A percentile compares a stretch with the other conserved stretches of the same genome.
phyloP scores from a whole-genome alignment of 2,797 vertebrate genomes.

The Leptatherina wallacei region DNA sequence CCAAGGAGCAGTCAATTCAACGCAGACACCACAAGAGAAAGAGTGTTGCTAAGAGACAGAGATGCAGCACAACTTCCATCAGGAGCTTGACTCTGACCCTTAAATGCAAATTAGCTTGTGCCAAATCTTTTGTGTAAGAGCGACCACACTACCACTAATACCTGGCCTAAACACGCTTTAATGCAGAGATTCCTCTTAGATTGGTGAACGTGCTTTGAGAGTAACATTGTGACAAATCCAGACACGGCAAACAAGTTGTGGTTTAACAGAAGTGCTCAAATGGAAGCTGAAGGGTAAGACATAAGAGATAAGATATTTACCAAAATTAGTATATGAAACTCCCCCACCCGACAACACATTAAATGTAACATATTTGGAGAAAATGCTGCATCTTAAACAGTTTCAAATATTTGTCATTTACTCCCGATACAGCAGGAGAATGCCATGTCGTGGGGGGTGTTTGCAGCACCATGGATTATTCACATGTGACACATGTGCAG shows the following conservation, averaged over 20 bases:
- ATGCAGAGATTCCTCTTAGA: constrained; percentile 88
- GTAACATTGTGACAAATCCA: constrained; percentile 37
- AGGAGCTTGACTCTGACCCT: constrained; percentile 94
- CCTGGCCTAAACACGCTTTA: constrained; percentile 87
- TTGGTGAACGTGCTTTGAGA: constrained; percentile 82
- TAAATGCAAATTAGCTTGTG: constrained; percentile 97
- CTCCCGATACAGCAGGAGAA: constrained; percentile 11
- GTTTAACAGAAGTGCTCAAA: constrained; percentile 35
- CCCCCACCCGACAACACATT: not conserved
- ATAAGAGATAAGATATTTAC: not conserved
- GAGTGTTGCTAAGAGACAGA: constrained; percentile 99
- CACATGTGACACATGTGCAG: constrained; percentile 58
- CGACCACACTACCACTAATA: constrained; percentile 90
- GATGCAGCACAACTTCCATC: constrained; percentile 97
- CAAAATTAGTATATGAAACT: not conserved
- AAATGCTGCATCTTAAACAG: constrained; percentile 2
- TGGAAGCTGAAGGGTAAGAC: constrained; percentile 15
- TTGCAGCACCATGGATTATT: constrained; percentile 56
- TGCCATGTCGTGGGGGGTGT: constrained; percentile 48
- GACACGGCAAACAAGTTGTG: constrained; percentile 34
- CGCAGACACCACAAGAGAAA: constrained; percentile 89
- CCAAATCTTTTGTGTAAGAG: constrained; percentile 91
- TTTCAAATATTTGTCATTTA: not conserved
- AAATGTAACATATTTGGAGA: not conserved
- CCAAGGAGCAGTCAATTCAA: constrained; percentile 94